Evolutionary conservation across 2,797 vertebrate genomes (phyloP).

Genomic region (Urocyon cinereoargenteus): DNA sequence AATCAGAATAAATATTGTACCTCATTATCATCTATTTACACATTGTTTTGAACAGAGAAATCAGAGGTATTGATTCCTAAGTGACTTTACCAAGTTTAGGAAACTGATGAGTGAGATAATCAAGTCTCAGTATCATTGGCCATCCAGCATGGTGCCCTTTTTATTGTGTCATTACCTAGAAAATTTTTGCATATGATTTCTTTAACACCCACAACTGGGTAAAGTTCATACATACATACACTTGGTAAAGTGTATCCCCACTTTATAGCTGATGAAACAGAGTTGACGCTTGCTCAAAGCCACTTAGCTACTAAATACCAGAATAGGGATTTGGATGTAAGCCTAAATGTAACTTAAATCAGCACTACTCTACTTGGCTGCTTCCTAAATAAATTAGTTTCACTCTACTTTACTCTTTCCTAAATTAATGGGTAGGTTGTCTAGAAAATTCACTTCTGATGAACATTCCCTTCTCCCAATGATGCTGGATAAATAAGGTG

Average conservation of each 20-base stretch:
- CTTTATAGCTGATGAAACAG: neutral
- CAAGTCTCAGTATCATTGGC: neutral
- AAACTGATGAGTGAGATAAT: neutral
- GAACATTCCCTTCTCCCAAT: constrained; percentile 61
- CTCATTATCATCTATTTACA: neutral
- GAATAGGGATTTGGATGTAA: constrained; percentile 38
- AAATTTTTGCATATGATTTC: neutral
- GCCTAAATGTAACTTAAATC: neutral
- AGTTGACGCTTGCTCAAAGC: neutral
- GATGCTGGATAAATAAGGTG: constrained; percentile 69
- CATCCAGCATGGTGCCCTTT: neutral
- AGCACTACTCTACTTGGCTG: neutral
- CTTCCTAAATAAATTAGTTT: neutral
- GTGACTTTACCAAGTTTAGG: neutral
- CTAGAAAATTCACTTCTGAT: constrained; percentile 70
- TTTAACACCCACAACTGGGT: neutral
- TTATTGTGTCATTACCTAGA: neutral
- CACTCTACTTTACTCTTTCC: constrained; percentile 29
- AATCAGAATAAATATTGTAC: neutral
- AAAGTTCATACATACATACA: neutral
- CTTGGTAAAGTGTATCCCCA: neutral
- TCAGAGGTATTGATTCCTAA: neutral
- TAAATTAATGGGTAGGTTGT: constrained; percentile 65
- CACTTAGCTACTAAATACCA: neutral
- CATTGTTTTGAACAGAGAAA: neutral